phyloP scores from a whole-genome alignment of 2,888 invertebrate species.

The Tachina lurida region DNA sequence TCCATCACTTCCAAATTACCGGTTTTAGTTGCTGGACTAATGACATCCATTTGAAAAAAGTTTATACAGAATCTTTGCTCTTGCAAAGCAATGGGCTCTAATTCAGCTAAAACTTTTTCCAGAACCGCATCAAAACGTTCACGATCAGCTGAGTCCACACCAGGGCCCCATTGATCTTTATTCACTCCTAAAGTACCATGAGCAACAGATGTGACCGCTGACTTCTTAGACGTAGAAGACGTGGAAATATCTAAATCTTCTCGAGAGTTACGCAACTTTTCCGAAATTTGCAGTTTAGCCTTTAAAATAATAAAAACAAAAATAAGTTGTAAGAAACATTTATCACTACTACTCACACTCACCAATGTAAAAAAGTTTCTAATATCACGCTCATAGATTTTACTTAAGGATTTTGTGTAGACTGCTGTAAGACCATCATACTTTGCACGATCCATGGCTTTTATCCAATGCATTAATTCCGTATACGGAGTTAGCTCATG shows the following conservation, averaged over 20 bases:
- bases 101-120: constrained; percentile 92
- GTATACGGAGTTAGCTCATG: constrained; percentile 93
- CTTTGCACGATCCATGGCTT: constrained; percentile 92
- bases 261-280: constrained; percentile 81
- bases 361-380: constrained; percentile 82
- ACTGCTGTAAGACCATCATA: constrained; percentile 92
- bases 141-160: constrained; percentile 85
- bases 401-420: constrained; percentile 92
- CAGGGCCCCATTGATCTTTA: constrained; percentile 86
- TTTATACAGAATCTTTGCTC: constrained; percentile 97
- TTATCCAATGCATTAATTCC: constrained; percentile 95
- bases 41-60: constrained; percentile 93
- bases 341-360: constrained; percentile 12
- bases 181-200: constrained; percentile 85
- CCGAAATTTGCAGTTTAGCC: constrained; percentile 81
- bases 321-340: background rate
- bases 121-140: constrained; percentile 87
- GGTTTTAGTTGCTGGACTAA: constrained; percentile 85
- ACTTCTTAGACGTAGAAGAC: constrained; percentile 82
- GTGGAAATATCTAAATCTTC: constrained; percentile 82
- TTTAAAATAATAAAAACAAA: constrained; percentile 63
- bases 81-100: constrained; percentile 95
- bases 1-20: constrained; percentile 84
- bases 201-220: constrained; percentile 79
- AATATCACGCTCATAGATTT: constrained; percentile 94